A percentile compares a stretch with the other conserved stretches of the same genome.
These are phyloP conservation scores for Cyclophora albipunctata DNA, from an alignment of 2,888 invertebrate genomes.

Conservation along the genomic window DNA sequence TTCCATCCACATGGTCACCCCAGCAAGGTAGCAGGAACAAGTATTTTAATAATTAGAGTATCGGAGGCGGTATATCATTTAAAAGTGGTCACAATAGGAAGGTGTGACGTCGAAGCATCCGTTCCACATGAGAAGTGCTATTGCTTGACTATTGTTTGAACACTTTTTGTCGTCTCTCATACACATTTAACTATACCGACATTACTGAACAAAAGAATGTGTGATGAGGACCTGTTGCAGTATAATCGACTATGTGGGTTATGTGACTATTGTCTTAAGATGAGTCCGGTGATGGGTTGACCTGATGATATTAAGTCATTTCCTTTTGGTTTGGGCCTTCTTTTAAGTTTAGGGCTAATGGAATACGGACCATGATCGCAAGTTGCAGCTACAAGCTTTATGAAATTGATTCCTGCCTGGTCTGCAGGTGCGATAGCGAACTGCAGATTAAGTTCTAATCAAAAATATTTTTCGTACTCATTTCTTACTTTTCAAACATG, in stretches of 20 bases:
- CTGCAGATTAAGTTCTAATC: too few species aligned
- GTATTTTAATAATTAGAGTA: constrained; percentile 52
- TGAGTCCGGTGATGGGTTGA: too few species aligned
- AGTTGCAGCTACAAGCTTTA: too few species aligned
- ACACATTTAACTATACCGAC: constrained; percentile 31
- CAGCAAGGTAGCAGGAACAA: constrained; percentile 32
- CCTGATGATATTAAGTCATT: too few species aligned
- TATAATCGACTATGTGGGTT: constrained; percentile 8
- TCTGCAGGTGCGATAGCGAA: too few species aligned
- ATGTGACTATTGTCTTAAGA: too few species aligned
- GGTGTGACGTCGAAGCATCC: constrained; percentile 52
- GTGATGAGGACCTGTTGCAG: constrained; percentile 12
- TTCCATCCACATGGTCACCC: constrained; percentile 9
- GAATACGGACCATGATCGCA: too few species aligned
- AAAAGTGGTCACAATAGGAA: constrained; percentile 45
- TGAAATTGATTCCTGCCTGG: too few species aligned
- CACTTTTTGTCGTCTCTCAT: constrained; percentile 30
- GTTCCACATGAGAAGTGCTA: constrained; percentile 56
- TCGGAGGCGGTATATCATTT: constrained; percentile 47
- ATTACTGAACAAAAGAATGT: constrained; percentile 14
- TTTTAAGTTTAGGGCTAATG: too few species aligned
- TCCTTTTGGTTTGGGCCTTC: too few species aligned
- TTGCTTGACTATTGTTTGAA: constrained; percentile 45
- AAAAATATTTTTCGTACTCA: too few species aligned
- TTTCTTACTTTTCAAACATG: too few species aligned